Evolutionary conservation across 2,797 vertebrate species (phyloP), one percentile per base, ranked within the genome.

Genomic region (Sebastiscus tertius): DNA sequence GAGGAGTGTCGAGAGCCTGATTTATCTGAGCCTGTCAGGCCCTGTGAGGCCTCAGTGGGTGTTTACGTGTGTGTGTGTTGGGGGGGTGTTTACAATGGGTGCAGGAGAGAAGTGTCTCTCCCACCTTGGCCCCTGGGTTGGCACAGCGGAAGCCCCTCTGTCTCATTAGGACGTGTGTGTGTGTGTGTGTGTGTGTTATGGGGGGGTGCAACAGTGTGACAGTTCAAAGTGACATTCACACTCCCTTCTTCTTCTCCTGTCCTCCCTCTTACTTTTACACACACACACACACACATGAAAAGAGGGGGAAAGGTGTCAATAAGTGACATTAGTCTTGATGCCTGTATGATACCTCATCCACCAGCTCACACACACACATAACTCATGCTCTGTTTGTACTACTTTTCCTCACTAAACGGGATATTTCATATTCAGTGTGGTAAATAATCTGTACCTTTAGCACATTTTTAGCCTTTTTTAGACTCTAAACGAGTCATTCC

Each of bases 21-120:
- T 97, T 97, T 97, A 97, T 97, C 95, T 96, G 90, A 94, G 95
- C 91, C 96, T 97, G 96, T 97, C 96, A 96, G 94, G 95, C 92
- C 93, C 96, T 96, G 95, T 91, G 96, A 97, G 96, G 94, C 96
- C 95, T 91, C 85, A n/a, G 33, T 79, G 74, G 78, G 83, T 93
- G 88, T 89, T 75, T 93, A 29, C 74, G 69, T 88, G 77, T 68
- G 80, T 79, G 78, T 56, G 26, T 71, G 66, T 31, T 71, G 58
- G 59, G 61, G 70, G 59, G 60, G 87, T 92, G 89, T 92, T 92
- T 94, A 89, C 87, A 86, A 87, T 87, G 88, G 93, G 88, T 87
- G 85, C 84, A 75, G 81, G 91, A 95, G 92, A 95, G 93, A 95
- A 90, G 91, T 94, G 89, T 93, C 94, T 95, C 94, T 95, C 96